Percentiles rank a stretch among this genome's conserved stretches.
These are phyloP conservation scores for Apamea epomidion DNA, from an alignment of 2,888 invertebrate species.

Conservation along the genomic window DNA sequence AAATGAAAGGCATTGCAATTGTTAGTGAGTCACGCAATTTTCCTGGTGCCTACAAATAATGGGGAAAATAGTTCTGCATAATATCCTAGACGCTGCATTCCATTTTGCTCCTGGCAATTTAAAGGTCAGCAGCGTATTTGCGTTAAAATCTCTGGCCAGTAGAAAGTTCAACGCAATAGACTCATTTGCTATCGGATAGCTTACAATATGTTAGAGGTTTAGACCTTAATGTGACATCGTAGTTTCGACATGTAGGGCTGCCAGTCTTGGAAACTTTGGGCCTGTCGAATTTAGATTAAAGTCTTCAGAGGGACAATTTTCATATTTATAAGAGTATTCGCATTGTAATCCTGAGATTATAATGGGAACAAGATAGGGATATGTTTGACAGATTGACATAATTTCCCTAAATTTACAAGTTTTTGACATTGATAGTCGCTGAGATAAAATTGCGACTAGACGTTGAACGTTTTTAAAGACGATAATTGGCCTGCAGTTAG, in stretches of 20 bases:
- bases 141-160: conserved; percentile 26
- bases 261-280: not conserved
- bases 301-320: not conserved
- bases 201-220: conserved; percentile 65
- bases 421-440: not conserved
- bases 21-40: not conserved
- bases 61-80: not conserved
- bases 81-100: not conserved
- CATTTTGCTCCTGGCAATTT: not conserved
- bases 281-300: not conserved
- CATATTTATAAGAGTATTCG: not conserved
- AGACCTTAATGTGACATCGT: conserved; percentile 61
- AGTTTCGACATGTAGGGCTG: conserved; percentile 53
- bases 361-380: too few species aligned
- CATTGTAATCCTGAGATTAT: not conserved
- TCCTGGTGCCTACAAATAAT: not conserved
- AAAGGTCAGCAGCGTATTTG: conserved; percentile 22
- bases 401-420: not conserved
- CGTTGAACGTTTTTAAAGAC: not conserved
- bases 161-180: conserved; percentile 38
- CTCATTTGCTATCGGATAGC: conserved; percentile 60
- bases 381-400: too few species aligned
- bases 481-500: not conserved
- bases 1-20: not conserved
- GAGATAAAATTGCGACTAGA: not conserved